Conservation (phyloP, 92 coral and sea anemone genomes). For the Actinernus sp. region DNA sequence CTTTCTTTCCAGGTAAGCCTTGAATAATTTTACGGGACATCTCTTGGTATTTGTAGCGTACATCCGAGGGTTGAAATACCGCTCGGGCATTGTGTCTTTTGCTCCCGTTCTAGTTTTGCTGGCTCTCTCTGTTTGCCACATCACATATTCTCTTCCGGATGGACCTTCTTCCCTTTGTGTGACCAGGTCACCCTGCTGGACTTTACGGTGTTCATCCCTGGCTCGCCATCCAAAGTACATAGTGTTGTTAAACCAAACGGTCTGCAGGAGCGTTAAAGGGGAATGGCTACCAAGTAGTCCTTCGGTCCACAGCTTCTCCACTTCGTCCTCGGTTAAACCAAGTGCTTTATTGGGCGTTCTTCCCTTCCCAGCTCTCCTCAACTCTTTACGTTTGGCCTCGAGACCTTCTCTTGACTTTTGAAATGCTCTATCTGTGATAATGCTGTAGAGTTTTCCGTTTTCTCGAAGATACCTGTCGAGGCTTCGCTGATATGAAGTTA, state of each 20-base stretch:
- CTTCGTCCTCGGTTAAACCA: slow-evolving; percentile 11
- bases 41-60: slow-evolving; percentile 17
- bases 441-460: slow-evolving; percentile 12
- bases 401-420: slow-evolving; percentile 12
- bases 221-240: slow-evolving; percentile 68
- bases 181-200: slow-evolving; percentile 41
- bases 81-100: slow-evolving; percentile 24
- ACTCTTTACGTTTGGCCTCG: slow-evolving; percentile 11
- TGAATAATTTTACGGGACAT: slow-evolving; percentile 6
- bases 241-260: slow-evolving; percentile 58
- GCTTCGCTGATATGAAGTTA: slow-evolving; percentile 23
- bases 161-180: slow-evolving; percentile 27
- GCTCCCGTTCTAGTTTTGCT: slow-evolving; percentile 51
- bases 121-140: slow-evolving; percentile 37
- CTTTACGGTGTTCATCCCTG: slow-evolving; percentile 47
- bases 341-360: slow-evolving; percentile 20
- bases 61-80: slow-evolving; percentile 27
- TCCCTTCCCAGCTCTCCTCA: not conserved
- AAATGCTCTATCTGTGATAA: slow-evolving; percentile 12
- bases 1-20: slow-evolving; percentile 13
- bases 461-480: slow-evolving; percentile 6
- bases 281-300: slow-evolving; percentile 39
- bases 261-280: slow-evolving; percentile 7
- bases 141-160: slow-evolving; percentile 29
- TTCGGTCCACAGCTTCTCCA: slow-evolving; percentile 42